Evolutionary conservation across 2,797 vertebrate species (phyloP), one percentile per base, ranked within the genome.

Genomic region (Discoglossus pictus): DNA sequence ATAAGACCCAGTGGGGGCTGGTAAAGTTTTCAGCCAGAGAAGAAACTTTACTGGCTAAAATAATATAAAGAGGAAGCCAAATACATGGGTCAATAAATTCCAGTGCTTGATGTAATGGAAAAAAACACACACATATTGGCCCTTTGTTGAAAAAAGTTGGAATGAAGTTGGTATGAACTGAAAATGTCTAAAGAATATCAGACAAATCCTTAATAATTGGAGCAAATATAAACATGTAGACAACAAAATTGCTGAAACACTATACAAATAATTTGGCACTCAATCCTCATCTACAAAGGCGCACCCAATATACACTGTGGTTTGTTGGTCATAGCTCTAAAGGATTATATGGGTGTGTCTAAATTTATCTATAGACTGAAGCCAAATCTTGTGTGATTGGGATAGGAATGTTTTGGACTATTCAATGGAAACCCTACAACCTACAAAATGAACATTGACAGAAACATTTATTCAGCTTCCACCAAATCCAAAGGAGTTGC

Each of bases 1-100:
- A 58, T 63, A 70, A 70, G 67, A 56, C 15, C 44, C 44, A 2
- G 3, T 11, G 68, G 68, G 68, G 63, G 23, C 24, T 31, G 11
- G 8, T 16, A 35, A 8, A 16, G 23, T 44, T 25, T 16, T 16
- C n/a, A 39, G 68, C 60, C 60, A 64, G 50, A 9, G 50, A 39
- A 48, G 34, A 47, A 16, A 47, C 35, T 10, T 47, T 46, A 23
- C 21, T 69, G 66, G 35, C 51, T 50, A 51, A 23, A 10, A 27
- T 2, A 10, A 6, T 21, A 2, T 12, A 7, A 39, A 18, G 15
- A 56, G n/a, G 18, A 42, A 40, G 60, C 52, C 61, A 56, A 36
- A 42, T 34, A 34, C 8, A 34, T 34, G 31, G 31, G 8, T n/a
- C n/a, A 34, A 34, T 34, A 6, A 34, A 34, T 51, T 51, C 48